Conservation (phyloP, 2,797 vertebrate species). For the Sardinella longiceps region DNA sequence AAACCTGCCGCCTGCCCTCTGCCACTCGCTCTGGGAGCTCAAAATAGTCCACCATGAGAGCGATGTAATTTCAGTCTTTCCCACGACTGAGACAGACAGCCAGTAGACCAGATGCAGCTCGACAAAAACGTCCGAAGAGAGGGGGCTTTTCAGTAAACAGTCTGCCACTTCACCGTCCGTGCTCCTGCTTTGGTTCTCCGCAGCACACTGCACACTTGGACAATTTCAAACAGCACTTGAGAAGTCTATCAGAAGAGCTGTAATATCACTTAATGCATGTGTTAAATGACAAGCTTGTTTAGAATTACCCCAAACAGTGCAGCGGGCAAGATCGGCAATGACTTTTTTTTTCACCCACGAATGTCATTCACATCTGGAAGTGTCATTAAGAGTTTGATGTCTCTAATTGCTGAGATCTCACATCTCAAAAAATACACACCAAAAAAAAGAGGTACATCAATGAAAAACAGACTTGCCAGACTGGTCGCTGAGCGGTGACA, state of each 20-base stretch:
- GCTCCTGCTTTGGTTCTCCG: background rate
- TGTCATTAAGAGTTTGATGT: background rate
- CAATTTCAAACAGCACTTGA: conserved; percentile 9
- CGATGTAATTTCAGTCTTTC: conserved; percentile 87
- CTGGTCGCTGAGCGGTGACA: conserved; percentile 38
- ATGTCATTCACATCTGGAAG: conserved; percentile 9
- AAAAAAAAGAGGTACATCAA: background rate
- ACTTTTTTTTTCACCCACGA: background rate
- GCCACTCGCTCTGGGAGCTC: conserved; percentile 77
- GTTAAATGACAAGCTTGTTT: background rate
- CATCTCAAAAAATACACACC: background rate
- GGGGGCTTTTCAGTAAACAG: conserved; percentile 10
- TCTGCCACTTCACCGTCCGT: background rate
- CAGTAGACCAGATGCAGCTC: conserved; percentile 60
- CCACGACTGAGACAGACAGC: conserved; percentile 71
- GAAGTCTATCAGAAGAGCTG: background rate
- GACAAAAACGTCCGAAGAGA: conserved; percentile 46
- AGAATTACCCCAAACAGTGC: background rate
- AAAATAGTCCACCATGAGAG: conserved; percentile 83
- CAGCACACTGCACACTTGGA: background rate
- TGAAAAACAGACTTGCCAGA: conserved; percentile 48
- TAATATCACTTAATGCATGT: background rate
- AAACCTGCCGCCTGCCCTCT: conserved; percentile 78
- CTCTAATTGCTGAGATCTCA: background rate
- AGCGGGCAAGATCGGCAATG: background rate